phyloP scores from a whole-genome alignment of 2,797 vertebrate genomes.

The Neoniphon sammara region DNA sequence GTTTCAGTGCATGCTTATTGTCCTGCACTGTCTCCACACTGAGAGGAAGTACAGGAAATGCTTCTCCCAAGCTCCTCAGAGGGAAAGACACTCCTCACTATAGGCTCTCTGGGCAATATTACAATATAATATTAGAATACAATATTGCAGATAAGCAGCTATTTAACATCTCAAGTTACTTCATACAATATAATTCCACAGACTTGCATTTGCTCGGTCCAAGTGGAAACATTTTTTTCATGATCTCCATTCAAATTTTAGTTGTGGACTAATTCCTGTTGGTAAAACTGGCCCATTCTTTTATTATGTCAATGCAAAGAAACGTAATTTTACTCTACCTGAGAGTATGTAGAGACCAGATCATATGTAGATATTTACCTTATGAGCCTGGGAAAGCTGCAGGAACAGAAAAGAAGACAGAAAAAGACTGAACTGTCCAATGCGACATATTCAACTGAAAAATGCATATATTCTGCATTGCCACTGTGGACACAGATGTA shows the following conservation, averaged over 20 bases:
- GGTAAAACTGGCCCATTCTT: not conserved
- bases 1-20: conserved; percentile 26
- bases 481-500: conserved; percentile 66
- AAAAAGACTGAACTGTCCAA: conserved; percentile 56
- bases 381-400: conserved; percentile 97
- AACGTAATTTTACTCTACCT: not conserved
- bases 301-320: conserved; percentile 9
- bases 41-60: conserved; percentile 63
- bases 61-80: conserved; percentile 37
- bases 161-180: conserved; percentile 42
- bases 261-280: not conserved
- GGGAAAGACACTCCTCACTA: conserved; percentile 31
- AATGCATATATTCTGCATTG: conserved; percentile 37
- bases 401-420: conserved; percentile 75
- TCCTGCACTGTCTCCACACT: conserved; percentile 25
- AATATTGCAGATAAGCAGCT: conserved; percentile 7
- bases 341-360: not conserved
- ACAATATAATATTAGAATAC: conserved; percentile 22
- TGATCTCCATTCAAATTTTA: not conserved
- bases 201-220: not conserved
- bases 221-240: not conserved
- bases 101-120: conserved; percentile 36
- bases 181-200: not conserved
- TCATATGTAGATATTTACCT: conserved; percentile 86
- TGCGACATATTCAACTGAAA: conserved; percentile 36